These are phyloP conservation scores for Mythimna ferrago DNA, from an alignment of 2,888 invertebrate species.

Conservation along the genomic window DNA sequence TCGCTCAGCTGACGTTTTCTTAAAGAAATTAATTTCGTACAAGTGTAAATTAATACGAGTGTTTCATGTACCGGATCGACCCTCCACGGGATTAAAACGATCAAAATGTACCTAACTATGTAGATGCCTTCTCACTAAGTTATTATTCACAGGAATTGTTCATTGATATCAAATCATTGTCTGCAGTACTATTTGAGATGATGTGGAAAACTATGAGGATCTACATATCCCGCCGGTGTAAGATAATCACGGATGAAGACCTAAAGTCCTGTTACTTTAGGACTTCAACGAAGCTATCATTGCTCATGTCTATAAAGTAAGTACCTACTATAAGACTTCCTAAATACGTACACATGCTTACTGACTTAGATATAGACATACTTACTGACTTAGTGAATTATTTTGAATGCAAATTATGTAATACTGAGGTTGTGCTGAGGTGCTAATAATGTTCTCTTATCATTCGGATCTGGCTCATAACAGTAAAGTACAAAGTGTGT, in stretches of 20 bases:
- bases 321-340: not conserved
- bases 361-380: no score
- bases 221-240: not conserved
- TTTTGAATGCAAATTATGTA: not conserved
- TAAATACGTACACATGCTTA: no score
- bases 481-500: constrained; percentile 22
- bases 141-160: no score
- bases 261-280: not conserved
- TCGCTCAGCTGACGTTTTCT: no score
- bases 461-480: constrained; percentile 21
- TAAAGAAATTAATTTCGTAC: no score
- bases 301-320: not conserved
- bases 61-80: no score
- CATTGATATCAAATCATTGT: not conserved
- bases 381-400: not conserved
- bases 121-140: not conserved
- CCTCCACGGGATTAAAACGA: no score
- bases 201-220: not conserved
- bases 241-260: not conserved
- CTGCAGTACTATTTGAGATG: not conserved
- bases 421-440: not conserved
- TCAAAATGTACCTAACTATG: not conserved
- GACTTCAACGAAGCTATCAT: not conserved
- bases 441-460: constrained; percentile 37
- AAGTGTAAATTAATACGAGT: no score